Conservation (phyloP, 2,888 invertebrate genomes). For the Coleophora deauratella region DNA sequence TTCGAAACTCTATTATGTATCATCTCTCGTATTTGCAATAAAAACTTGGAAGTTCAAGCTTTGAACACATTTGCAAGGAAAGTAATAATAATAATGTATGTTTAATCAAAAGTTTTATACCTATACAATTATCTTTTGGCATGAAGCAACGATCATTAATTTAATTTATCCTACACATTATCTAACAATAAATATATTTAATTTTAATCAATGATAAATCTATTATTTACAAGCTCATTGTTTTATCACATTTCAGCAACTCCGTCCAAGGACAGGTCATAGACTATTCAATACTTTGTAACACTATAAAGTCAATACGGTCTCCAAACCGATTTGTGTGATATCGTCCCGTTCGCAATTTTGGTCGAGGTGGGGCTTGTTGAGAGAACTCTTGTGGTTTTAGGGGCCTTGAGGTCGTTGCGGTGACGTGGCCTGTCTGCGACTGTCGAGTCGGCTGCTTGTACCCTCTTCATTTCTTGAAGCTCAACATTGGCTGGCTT, state of each 20-base stretch:
- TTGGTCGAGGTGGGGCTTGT: constrained; percentile 74
- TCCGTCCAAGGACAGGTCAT: constrained; percentile 35
- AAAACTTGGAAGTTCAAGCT: constrained; percentile 32
- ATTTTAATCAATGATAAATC: constrained; percentile 37
- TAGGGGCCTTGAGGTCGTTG: constrained; percentile 76
- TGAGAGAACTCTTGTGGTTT: constrained; percentile 57
- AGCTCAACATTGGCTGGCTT: constrained; percentile 73
- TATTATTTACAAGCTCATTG: constrained; percentile 70
- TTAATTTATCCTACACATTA: constrained; percentile 19
- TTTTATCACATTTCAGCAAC: constrained; percentile 66
- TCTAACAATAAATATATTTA: constrained; percentile 59
- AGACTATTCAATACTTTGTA: constrained; percentile 25
- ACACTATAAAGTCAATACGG: constrained; percentile 75
- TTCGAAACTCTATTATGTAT: constrained; percentile 21
- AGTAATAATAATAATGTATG: constrained; percentile 46
- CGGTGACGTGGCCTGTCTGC: constrained; percentile 58
- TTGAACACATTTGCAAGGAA: constrained; percentile 60
- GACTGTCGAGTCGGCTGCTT: constrained; percentile 76
- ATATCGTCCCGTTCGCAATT: constrained; percentile 68
- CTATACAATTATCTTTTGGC: constrained; percentile 31
- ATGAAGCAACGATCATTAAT: constrained; percentile 14
- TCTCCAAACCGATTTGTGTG: constrained; percentile 82
- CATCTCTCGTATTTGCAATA: too few species aligned
- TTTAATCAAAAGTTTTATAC: constrained; percentile 18
- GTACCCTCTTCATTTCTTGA: constrained; percentile 68